Evolutionary conservation across 2,797 vertebrate species (phyloP).

Genomic region (Poecilia velifera): DNA sequence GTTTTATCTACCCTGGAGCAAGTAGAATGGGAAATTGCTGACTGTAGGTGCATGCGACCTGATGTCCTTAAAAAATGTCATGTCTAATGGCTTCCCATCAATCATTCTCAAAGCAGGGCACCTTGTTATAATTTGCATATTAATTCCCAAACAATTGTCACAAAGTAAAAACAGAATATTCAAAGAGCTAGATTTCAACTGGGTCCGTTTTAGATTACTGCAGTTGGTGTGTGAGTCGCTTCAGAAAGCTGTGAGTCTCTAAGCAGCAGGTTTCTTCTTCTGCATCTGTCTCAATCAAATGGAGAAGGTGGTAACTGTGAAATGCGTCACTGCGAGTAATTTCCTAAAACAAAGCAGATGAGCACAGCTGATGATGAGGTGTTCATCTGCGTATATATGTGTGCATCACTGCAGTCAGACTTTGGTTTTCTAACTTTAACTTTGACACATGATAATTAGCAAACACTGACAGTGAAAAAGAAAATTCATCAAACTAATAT

Average conservation of each 20-base stretch:
- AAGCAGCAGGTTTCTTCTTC: conserved; percentile 8
- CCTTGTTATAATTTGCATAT: conserved; percentile 3
- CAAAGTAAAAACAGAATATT: not conserved
- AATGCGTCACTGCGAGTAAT: conserved; percentile 35
- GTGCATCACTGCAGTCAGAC: not conserved
- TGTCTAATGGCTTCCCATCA: conserved; percentile 42
- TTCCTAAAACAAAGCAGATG: conserved; percentile 23
- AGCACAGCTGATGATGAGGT: conserved; percentile 4
- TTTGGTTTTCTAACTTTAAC: not conserved
- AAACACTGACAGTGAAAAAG: not conserved
- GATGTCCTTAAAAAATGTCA: conserved; percentile 34
- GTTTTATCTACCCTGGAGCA: conserved; percentile 11
- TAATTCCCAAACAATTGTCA: conserved; percentile 14
- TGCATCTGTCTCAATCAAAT: conserved; percentile 23
- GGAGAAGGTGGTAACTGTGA: conserved; percentile 2
- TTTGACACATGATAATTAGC: not conserved
- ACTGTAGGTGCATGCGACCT: conserved; percentile 29
- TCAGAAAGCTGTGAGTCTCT: conserved; percentile 1
- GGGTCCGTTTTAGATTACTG: conserved; percentile 12
- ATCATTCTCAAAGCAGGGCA: conserved; percentile 34
- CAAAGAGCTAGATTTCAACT: not conserved
- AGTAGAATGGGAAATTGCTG: conserved; percentile 20
- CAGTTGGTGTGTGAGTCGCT: not conserved
- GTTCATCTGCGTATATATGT: not conserved
- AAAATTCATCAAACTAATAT: not conserved